phyloP scores from a whole-genome alignment of 1,140 invertebrate species.

The Pentalonia nigronervosa region DNA sequence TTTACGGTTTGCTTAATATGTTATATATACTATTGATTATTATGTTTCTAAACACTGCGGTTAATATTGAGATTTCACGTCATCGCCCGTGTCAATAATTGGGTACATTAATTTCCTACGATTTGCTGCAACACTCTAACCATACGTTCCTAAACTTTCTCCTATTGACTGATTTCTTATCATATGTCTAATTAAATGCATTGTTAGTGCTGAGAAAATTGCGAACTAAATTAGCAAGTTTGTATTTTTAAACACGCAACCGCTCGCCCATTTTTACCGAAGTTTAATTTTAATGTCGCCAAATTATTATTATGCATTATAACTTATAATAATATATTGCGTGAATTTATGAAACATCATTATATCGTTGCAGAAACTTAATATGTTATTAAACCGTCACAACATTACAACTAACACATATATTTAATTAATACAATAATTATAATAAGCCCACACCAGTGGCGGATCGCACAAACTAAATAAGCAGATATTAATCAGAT shows the following conservation, averaged over 20 bases:
- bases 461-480: too few species aligned
- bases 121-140: background rate
- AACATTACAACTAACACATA: background rate
- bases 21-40: background rate
- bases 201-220: background rate
- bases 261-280: background rate
- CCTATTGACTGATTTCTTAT: background rate
- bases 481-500: too few species aligned
- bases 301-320: background rate
- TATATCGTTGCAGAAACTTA: background rate
- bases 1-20: background rate
- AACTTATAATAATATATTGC: background rate
- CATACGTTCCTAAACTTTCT: background rate
- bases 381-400: background rate
- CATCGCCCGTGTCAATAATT: background rate
- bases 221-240: background rate
- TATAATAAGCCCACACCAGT: background rate
- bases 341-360: background rate
- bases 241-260: background rate
- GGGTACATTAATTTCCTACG: background rate
- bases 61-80: background rate
- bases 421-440: background rate
- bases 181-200: background rate
- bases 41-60: background rate
- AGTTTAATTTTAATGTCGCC: background rate